A percentile compares a stretch with the other conserved stretches of the same genome.
Conservation (phyloP, 2,888 invertebrate genomes). For the Onchidella celtica region DNA sequence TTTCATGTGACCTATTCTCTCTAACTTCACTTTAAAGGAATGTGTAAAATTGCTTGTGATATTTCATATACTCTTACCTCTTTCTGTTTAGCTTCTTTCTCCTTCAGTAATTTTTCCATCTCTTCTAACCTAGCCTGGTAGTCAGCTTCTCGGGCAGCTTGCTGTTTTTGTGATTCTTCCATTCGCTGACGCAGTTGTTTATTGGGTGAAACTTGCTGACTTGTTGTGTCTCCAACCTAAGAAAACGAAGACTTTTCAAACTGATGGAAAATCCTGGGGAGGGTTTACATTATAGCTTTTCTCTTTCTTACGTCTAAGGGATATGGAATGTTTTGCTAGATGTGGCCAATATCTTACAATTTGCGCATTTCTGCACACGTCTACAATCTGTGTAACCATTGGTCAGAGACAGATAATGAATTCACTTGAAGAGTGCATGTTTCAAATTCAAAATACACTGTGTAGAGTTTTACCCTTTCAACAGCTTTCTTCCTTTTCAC, state of each 20-base stretch:
- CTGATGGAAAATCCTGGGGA: not conserved
- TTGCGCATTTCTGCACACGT: too few relatives aligned
- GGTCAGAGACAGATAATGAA: too few relatives aligned
- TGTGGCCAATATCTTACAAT: too few relatives aligned
- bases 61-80: slow-evolving; percentile 58
- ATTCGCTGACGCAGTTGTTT: slow-evolving; percentile 58
- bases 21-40: too few relatives aligned
- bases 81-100: slow-evolving; percentile 62
- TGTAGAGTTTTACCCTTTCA: slow-evolving; percentile 23
- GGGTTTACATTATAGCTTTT: too few relatives aligned
- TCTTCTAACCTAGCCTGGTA: slow-evolving; percentile 59
- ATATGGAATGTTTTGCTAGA: too few relatives aligned
- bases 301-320: too few relatives aligned
- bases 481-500: slow-evolving; percentile 26
- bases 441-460: too few relatives aligned
- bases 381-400: too few relatives aligned
- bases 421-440: too few relatives aligned
- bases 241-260: not conserved
- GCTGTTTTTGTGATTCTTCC: slow-evolving; percentile 58
- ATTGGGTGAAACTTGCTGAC: slow-evolving; percentile 52
- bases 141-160: slow-evolving; percentile 59
- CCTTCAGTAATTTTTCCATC: slow-evolving; percentile 60
- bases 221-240: not conserved
- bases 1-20: too few relatives aligned
- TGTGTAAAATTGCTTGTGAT: too few relatives aligned